These are phyloP conservation scores for Andrena cerasifolii DNA, from an alignment of 1,140 invertebrate genomes.

Conservation along the genomic window DNA sequence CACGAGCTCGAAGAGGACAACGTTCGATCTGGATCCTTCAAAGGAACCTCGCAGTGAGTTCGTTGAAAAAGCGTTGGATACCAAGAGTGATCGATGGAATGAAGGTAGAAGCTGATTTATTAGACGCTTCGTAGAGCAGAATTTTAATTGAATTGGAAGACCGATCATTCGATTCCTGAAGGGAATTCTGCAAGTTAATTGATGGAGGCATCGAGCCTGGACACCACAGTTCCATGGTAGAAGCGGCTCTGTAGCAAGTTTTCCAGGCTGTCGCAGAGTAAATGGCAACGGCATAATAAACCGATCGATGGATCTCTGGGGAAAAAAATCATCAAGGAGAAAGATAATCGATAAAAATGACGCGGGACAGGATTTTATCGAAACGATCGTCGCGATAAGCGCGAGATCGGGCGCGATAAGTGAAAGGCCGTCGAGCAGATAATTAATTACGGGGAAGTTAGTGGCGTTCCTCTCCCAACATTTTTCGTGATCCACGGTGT, in stretches of 20 bases:
- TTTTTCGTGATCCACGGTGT: background rate
- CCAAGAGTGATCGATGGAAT: background rate
- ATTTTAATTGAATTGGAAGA: background rate
- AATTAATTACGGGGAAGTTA: background rate
- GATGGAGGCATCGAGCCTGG: too few species aligned
- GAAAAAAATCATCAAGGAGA: background rate
- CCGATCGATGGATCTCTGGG: background rate
- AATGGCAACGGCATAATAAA: background rate
- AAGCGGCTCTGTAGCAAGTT: background rate
- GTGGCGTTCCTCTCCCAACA: background rate
- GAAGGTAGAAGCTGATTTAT: too few species aligned
- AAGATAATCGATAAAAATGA: background rate
- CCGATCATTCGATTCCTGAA: background rate
- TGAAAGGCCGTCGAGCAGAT: slow-evolving; percentile 2
- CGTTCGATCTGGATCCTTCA: background rate
- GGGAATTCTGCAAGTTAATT: background rate
- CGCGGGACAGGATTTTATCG: background rate
- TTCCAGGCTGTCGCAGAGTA: background rate
- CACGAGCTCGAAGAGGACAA: too few species aligned
- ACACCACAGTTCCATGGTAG: background rate
- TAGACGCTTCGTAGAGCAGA: too few species aligned
- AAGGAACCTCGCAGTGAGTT: background rate
- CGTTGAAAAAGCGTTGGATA: background rate
- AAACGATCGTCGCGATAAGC: background rate
- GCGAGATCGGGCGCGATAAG: slow-evolving; percentile 3